Conservation (phyloP, 2,797 vertebrate genomes). For the Clarias laeviceps region DNA sequence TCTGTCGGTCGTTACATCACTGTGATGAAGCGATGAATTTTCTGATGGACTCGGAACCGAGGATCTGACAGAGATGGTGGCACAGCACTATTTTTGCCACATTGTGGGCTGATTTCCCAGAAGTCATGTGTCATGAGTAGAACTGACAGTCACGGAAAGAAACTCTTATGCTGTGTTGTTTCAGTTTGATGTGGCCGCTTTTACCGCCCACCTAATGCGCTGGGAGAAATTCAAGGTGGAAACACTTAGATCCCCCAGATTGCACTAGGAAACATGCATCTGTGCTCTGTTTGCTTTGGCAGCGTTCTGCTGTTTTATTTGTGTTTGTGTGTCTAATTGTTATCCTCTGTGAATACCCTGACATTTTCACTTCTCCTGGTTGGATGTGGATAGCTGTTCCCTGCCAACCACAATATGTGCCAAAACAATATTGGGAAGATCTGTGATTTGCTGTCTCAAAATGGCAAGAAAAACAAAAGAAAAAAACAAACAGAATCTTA, state of each 20-base stretch:
- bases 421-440: slow-evolving; percentile 70
- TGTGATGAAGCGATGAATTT: slow-evolving; percentile 29
- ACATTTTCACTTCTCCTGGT: slow-evolving; percentile 54
- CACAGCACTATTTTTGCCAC: slow-evolving; percentile 37
- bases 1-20: slow-evolving; percentile 28
- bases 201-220: not conserved
- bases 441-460: slow-evolving; percentile 58
- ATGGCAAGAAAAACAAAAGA: slow-evolving; percentile 31
- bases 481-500: slow-evolving; percentile 10
- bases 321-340: slow-evolving; percentile 55
- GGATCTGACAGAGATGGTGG: slow-evolving; percentile 27
- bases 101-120: slow-evolving; percentile 29
- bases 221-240: slow-evolving; percentile 15
- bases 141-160: slow-evolving; percentile 27
- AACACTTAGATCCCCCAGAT: slow-evolving; percentile 2
- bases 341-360: slow-evolving; percentile 49
- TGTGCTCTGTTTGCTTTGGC: slow-evolving; percentile 35
- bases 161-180: slow-evolving; percentile 29
- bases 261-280: not conserved
- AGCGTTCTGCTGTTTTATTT: slow-evolving; percentile 49
- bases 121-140: slow-evolving; percentile 27
- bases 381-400: slow-evolving; percentile 69
- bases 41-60: slow-evolving; percentile 16
- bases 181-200: slow-evolving; percentile 2
- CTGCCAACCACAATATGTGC: slow-evolving; percentile 74